These are phyloP conservation scores for Scarus forsteni DNA, from an alignment of 2,797 vertebrate species.

Conservation along the genomic window DNA sequence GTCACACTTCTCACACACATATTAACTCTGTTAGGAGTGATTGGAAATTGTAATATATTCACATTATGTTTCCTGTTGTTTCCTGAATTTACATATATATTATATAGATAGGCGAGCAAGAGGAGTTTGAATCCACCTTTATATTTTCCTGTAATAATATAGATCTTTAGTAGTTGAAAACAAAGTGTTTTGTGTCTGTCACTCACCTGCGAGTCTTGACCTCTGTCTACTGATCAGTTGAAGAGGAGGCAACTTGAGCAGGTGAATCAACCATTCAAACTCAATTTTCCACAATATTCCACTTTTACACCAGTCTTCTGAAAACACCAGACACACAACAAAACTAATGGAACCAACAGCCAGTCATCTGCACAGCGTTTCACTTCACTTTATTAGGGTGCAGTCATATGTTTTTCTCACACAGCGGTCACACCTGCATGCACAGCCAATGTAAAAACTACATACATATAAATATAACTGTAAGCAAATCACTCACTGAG, in stretches of 20 bases:
- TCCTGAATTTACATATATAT: no score
- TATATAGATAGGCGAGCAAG: no score
- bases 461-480: conserved; percentile 9
- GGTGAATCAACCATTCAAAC: conserved; percentile 6
- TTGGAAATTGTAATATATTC: no score
- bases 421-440: conserved; percentile 24
- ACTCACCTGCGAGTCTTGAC: conserved; percentile 67
- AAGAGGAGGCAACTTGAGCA: background rate
- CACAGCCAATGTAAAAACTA: conserved; percentile 18
- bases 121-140: no score
- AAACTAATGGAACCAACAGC: conserved; percentile 15
- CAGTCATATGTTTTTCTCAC: background rate
- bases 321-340: conserved; percentile 23
- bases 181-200: conserved; percentile 4
- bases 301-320: background rate
- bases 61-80: no score
- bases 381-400: conserved; percentile 48
- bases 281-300: conserved; percentile 2
- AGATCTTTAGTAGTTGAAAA: background rate
- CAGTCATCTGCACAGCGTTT: conserved; percentile 12
- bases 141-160: no score
- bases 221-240: conserved; percentile 43
- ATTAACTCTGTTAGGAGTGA: no score
- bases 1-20: no score
- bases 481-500: conserved; percentile 40